Evolutionary conservation across 2,797 vertebrate genomes (phyloP).

Genomic region (Avahi laniger): DNA sequence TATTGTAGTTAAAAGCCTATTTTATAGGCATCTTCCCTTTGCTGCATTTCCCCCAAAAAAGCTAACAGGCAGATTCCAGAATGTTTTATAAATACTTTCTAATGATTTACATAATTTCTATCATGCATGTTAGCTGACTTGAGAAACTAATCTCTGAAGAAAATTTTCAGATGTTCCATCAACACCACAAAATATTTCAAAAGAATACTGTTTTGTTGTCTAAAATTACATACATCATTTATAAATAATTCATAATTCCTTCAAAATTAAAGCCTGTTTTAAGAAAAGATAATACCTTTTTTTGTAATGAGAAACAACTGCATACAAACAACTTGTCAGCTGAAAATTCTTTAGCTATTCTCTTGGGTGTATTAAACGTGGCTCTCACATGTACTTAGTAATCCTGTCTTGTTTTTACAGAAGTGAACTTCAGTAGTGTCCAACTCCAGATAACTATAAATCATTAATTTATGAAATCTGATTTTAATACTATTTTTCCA

Average conservation of each 20-base stretch:
- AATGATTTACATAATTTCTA: neutral
- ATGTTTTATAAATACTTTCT: neutral
- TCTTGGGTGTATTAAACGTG: conserved; percentile 4
- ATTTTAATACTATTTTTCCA: neutral
- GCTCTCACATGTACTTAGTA: neutral
- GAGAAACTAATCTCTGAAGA: neutral
- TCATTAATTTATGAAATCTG: conserved; percentile 3
- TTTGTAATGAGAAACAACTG: conserved; percentile 28
- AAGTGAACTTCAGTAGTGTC: neutral
- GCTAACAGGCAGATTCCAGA: neutral
- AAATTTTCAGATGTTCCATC: conserved; percentile 1
- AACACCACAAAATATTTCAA: neutral
- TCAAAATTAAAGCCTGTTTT: neutral
- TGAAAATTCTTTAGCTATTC: conserved; percentile 18
- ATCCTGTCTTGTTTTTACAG: neutral
- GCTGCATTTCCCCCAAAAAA: neutral
- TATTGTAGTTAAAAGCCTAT: neutral
- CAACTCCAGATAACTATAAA: neutral
- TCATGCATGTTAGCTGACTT: neutral
- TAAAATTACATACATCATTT: neutral
- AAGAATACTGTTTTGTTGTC: neutral
- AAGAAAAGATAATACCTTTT: conserved; percentile 9
- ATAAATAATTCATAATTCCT: neutral
- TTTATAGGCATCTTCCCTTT: neutral
- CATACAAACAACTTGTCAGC: conserved; percentile 13